Conservation (phyloP, 1,140 invertebrate species). For the Diachasma alloeum region DNA sequence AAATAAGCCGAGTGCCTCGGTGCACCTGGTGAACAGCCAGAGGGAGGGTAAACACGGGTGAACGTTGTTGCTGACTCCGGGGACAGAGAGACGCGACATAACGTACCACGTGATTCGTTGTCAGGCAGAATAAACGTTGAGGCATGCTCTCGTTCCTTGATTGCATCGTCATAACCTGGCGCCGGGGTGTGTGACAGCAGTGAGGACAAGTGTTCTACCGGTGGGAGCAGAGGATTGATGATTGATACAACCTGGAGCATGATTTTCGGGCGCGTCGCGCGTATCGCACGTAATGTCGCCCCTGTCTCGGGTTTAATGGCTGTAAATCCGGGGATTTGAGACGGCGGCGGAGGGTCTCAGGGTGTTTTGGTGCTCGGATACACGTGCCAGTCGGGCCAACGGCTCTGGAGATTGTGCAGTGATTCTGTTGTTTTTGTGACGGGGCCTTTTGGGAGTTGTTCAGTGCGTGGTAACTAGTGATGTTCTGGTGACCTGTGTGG, state of each 20-base stretch:
- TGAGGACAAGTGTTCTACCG: too few relatives aligned
- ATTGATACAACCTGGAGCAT: neutral
- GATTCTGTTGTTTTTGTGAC: neutral
- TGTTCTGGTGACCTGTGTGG: too few relatives aligned
- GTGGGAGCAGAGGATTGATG: neutral
- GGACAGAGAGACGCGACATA: neutral
- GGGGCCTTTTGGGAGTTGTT: too few relatives aligned
- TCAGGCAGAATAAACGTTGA: neutral
- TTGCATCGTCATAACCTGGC: neutral
- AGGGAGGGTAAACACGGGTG: too few relatives aligned
- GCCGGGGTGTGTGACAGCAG: too few relatives aligned
- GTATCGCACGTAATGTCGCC: conserved; percentile 13
- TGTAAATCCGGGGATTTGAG: neutral
- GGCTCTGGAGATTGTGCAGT: neutral
- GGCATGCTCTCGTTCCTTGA: neutral
- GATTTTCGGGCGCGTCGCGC: neutral
- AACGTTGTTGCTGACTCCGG: neutral
- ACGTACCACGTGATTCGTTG: conserved; percentile 6
- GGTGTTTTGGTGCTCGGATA: too few relatives aligned
- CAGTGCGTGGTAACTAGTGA: too few relatives aligned
- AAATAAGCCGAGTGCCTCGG: too few relatives aligned
- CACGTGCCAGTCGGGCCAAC: too few relatives aligned
- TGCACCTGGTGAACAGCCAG: too few relatives aligned
- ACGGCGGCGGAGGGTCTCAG: too few relatives aligned
- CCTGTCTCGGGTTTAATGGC: conserved; percentile 16